Evolutionary conservation across 2,888 invertebrate genomes (phyloP).

Genomic region (Oeneis ivallda): DNA sequence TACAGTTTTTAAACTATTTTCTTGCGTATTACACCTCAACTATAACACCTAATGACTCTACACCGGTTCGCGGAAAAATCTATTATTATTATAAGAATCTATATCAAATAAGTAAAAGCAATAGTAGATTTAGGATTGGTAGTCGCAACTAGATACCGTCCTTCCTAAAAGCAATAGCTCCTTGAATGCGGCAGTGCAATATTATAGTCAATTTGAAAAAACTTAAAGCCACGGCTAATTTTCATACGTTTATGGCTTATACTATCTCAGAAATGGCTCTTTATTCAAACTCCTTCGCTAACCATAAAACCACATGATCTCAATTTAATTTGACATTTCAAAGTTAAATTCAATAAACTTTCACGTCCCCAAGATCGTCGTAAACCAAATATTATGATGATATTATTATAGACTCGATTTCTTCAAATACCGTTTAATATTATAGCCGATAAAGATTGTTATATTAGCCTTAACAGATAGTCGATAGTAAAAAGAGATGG

Average conservation of each 20-base stretch:
- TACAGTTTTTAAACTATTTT: no score
- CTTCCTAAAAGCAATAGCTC: no score
- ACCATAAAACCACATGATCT: slow-evolving; percentile 14
- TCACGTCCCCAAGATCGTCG: slow-evolving; percentile 24
- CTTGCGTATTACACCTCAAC: no score
- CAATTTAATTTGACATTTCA: slow-evolving; percentile 19
- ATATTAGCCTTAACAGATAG: not conserved
- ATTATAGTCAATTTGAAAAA: no score
- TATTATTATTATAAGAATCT: no score
- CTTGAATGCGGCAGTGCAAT: no score
- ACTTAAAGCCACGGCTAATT: no score
- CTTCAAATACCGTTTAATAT: slow-evolving; percentile 21
- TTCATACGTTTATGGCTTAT: not conserved
- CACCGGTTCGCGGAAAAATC: no score
- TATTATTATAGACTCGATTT: not conserved
- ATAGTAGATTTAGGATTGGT: no score
- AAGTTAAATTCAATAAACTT: slow-evolving; percentile 31
- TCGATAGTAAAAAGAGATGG: not conserved
- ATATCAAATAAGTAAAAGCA: no score
- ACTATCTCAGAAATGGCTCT: not conserved
- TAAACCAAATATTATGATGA: slow-evolving; percentile 30
- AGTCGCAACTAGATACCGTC: no score
- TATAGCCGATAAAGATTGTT: slow-evolving; percentile 8
- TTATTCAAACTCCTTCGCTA: not conserved
- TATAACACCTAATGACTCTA: no score